Evolutionary conservation across 53 echinoderm and acorn worm species (phyloP), one percentile per base, ranked within the genome.

Genomic region (Holothuria leucospilota): DNA sequence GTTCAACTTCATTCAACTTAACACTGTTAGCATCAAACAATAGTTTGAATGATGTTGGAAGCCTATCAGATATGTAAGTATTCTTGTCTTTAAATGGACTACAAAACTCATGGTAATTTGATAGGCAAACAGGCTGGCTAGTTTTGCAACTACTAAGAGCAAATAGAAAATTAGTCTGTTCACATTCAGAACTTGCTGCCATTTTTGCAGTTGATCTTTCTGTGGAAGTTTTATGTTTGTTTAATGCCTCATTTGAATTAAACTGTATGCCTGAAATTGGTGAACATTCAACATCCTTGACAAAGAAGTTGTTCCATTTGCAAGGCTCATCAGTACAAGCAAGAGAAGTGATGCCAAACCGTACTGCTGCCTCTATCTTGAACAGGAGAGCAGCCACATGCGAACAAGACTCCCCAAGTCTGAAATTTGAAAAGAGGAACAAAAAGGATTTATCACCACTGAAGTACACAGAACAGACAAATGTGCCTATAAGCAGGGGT

Each of bases 321-420:
- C 84, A 84, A 69, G 84, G 84, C 59, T 49, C 61, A 61, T 89
- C 73, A 29, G 89, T 89, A 63, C 89, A 89, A 23, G 75, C 29
- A 53, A 49, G 59, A 41, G 25, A 23, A 56, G 89, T 89, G 39
- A 70, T 71, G 51, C 74, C 89, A 10, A 89, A 72, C n/a, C 73
- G 69, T n/a, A 84, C 89, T 63, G 89, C 89, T 60, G 89, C 89
- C 53, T 84, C 77, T 13, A 89, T 40, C 56, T 84, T 84, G 70
- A 89, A 89, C 42, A 84, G 74, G 25, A 89, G 69, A 26, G 84
- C 84, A 27, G 59, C 89, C 39, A 73, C 71, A 70, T 88, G 88
- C 24, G 82, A 88, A 82, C 88, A 88, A 27, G 88, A 82, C 82
- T 82, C 88, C 69, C 84, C 89, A 56, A 84, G 63, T 75, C 89